Percentiles rank a stretch among this genome's conserved stretches.
phyloP scores from a whole-genome alignment of 2,888 invertebrate species.

The Tenthredo notha region DNA sequence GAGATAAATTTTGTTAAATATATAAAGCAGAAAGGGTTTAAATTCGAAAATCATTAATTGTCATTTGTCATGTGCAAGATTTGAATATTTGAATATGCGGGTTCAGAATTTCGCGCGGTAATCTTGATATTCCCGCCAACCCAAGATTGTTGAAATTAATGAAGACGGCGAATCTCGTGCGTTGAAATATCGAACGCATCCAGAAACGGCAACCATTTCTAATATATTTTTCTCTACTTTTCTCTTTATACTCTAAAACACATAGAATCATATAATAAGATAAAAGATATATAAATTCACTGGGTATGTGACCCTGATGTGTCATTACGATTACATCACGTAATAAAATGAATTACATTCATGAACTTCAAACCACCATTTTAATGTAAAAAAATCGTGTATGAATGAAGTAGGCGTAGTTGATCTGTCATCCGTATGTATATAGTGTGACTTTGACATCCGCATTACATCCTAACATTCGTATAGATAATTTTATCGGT shows the following conservation, averaged over 20 bases:
- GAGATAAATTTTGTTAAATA: not conserved
- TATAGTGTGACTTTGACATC: not conserved
- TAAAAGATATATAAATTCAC: not conserved
- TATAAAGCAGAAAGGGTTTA: not conserved
- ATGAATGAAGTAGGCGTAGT: constrained; percentile 13
- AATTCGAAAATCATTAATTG: not conserved
- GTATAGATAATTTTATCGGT: not conserved
- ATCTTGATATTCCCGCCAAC: not conserved
- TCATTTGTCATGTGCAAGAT: not conserved
- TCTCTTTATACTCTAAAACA: not conserved
- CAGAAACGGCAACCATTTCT: not conserved
- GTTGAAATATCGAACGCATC: not conserved
- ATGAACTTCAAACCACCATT: not conserved
- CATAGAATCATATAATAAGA: not conserved
- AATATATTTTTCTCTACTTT: not conserved
- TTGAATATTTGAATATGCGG: not conserved
- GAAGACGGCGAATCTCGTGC: not conserved
- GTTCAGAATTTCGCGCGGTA: not conserved
- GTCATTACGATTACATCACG: not conserved
- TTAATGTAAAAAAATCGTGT: not conserved
- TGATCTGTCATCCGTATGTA: not conserved
- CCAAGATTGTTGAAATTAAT: not conserved
- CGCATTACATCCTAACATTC: not conserved
- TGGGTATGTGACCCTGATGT: not conserved
- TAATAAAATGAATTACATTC: not conserved